Base-by-base conservation (phyloP, 53 echinoderm and acorn worm genomes). In the Apostichopus leukothele region DNA sequence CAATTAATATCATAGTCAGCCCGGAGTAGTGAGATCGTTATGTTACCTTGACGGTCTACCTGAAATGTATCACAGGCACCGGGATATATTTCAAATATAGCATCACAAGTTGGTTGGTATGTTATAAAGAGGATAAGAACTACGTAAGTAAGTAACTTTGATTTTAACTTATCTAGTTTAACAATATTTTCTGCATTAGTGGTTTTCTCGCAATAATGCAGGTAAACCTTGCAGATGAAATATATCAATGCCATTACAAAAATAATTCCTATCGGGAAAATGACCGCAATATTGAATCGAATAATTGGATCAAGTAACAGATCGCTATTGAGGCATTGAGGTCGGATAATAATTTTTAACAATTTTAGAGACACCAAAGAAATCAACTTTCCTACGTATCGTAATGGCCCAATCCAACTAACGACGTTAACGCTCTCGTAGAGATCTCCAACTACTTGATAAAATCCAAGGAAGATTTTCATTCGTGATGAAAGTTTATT, bases 1-100 rank as follows among this genome's bases (percentile, higher is more conserved):
- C 94, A 94, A 54, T 79, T 66, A 16, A 92, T 86, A 51, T 90
- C 87, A 78, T 88, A 94, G 53, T 94, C 92, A n/a, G 88, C 83
- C 22, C 92, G 67, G 19, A 92, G 74, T 27, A 90, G 26, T 11
- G 74, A 73, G 14, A 60, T 61, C 4, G 2, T 9, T 5, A 18
- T 67, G 6, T 57, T 6, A 1, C 9, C 7, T 6, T 84, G 7
- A 7, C 67, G 6, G 55, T 92, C 84, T 1, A 94, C 18, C 52
- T 73, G 61, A 53, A 90, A 94, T 4, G 50, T 25, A 3, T 94
- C 55, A 61, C 94, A 94, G 1, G 90, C 85, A 16, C 78, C 10
- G 5, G 94, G 92, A 76, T 91, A 78, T 1, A 94, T 50, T 0
- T 67, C 54, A 19, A 92, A 86, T 9, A 94, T 90, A 9, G 71